Evolutionary conservation across 1,140 invertebrate genomes (phyloP).

Genomic region (Phenacoccus solenopsis): DNA sequence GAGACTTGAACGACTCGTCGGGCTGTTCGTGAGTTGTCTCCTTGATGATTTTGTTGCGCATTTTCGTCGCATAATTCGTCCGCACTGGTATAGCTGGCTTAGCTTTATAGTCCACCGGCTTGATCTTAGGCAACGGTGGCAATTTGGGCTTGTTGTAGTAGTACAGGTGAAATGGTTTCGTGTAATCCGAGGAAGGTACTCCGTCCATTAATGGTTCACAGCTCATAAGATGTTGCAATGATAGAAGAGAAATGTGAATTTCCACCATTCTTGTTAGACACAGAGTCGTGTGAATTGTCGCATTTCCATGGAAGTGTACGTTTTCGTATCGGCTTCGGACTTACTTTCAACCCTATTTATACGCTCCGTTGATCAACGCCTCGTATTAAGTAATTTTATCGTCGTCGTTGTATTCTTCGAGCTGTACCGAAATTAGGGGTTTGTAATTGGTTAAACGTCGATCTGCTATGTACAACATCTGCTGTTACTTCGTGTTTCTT

Average conservation of each 20-base stretch:
- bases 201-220: background rate
- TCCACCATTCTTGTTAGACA: background rate
- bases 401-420: no score
- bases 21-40: background rate
- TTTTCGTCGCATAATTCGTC: background rate
- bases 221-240: background rate
- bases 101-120: background rate
- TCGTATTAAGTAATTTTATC: no score
- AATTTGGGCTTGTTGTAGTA: conserved; percentile 2
- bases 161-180: background rate
- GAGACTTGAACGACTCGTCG: background rate
- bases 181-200: background rate
- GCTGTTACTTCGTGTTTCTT: no score
- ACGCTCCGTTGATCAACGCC: no score
- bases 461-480: no score
- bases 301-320: background rate
- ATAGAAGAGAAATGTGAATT: background rate
- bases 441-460: no score
- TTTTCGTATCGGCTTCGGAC: no score
- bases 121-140: background rate
- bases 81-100: background rate
- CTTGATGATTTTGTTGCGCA: background rate
- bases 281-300: background rate
- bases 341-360: no score
- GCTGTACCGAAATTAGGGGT: no score